Conservation (phyloP, 2,797 vertebrate species). For the Distichodus sexfasciatus region DNA sequence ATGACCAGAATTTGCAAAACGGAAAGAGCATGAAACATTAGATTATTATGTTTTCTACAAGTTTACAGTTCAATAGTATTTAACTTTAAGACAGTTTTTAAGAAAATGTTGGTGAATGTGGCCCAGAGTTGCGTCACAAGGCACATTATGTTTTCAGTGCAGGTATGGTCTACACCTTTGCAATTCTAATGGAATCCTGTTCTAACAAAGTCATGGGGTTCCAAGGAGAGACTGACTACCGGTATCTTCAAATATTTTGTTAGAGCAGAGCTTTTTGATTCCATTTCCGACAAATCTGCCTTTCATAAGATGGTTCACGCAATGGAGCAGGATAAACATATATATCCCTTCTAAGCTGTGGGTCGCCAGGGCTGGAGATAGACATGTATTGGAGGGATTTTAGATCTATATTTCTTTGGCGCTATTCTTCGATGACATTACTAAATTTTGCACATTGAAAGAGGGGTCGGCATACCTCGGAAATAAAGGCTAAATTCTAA, state of each 20-base stretch:
- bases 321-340: not conserved
- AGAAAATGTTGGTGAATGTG: no score
- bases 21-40: no score
- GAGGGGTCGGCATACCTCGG: not conserved
- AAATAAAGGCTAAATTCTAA: not conserved
- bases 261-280: not conserved
- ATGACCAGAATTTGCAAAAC: no score
- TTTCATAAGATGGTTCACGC: constrained; percentile 1
- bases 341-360: not conserved
- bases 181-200: not conserved
- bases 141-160: no score
- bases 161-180: no score
- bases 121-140: no score
- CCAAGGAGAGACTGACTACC: not conserved
- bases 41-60: no score
- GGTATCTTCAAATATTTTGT: not conserved
- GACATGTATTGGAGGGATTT: constrained; percentile 5
- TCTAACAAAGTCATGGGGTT: not conserved
- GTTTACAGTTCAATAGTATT: no score
- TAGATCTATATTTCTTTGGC: not conserved
- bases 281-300: not conserved
- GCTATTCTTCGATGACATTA: constrained; percentile 11
- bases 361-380: constrained; percentile 6
- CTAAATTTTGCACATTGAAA: not conserved
- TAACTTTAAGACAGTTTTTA: no score